Conservation (phyloP, 2,888 invertebrate species). For the Drosophila percnosoma region DNA sequence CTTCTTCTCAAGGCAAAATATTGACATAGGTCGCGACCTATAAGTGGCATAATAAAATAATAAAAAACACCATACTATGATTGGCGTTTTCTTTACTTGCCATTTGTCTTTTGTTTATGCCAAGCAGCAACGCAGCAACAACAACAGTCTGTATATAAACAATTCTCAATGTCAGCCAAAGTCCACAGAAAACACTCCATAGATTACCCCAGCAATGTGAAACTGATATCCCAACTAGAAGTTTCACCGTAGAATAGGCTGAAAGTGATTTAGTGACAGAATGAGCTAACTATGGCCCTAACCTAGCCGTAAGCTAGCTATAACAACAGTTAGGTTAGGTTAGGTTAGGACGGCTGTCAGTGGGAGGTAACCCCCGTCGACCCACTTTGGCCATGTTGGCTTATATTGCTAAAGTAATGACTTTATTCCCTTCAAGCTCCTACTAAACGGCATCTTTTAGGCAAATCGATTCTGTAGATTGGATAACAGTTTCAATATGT, state of each 20-base stretch:
- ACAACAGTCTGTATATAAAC: background rate
- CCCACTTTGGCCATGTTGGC: background rate
- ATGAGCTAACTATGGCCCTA: background rate
- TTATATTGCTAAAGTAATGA: background rate
- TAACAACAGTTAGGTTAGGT: background rate
- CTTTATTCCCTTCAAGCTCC: background rate
- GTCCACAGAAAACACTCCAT: conserved; percentile 11
- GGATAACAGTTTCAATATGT: background rate
- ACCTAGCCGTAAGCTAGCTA: background rate
- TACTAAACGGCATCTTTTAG: background rate
- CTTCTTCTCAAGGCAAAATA: conserved; percentile 13
- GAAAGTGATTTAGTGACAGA: background rate
- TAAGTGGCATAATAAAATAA: conserved; percentile 17
- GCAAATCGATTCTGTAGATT: background rate
- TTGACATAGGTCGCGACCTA: conserved; percentile 60
- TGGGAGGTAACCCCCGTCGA: background rate
- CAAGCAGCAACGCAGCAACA: background rate
- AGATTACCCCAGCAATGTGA: conserved; percentile 1
- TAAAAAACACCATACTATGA: background rate
- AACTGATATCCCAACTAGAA: conserved; percentile 22
- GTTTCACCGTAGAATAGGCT: background rate
- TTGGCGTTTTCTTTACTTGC: background rate
- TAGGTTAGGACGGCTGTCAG: background rate
- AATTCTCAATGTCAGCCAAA: conserved; percentile 20
- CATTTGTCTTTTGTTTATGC: conserved; percentile 10